Percentiles rank a stretch among this genome's conserved stretches.
Conservation (phyloP, 2,797 vertebrate species). For the Emys orbicularis region DNA sequence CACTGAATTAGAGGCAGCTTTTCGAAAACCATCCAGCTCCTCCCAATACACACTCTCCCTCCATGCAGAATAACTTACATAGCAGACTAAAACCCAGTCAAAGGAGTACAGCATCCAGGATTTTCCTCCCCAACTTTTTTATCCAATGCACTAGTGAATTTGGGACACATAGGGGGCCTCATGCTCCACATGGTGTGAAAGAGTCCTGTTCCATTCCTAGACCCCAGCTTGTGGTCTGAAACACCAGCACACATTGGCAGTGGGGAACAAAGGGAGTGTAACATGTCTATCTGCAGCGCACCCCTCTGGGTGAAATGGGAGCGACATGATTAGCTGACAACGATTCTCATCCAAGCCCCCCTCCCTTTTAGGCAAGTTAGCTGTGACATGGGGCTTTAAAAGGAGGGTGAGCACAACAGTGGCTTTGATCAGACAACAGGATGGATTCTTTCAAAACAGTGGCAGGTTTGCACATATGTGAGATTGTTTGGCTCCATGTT, state of each 20-base stretch:
- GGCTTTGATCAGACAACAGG: not conserved
- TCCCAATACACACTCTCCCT: not conserved
- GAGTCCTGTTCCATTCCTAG: not conserved
- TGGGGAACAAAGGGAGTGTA: not conserved
- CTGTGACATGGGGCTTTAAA: not conserved
- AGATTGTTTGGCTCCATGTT: constrained; percentile 1
- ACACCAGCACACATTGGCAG: not conserved
- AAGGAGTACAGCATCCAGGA: not conserved
- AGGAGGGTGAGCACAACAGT: not conserved
- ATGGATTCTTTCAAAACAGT: constrained; percentile 12
- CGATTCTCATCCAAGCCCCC: not conserved
- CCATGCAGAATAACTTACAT: not conserved
- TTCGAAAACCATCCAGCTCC: not conserved
- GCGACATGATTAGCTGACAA: not conserved
- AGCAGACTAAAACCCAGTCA: not conserved
- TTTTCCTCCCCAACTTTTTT: not conserved
- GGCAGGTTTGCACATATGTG: not conserved
- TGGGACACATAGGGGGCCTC: not conserved
- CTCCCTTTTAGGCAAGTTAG: not conserved
- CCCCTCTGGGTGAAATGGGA: not conserved
- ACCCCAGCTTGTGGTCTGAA: not conserved
- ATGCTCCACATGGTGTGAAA: not conserved
- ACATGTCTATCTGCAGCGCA: not conserved
- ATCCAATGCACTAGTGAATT: not conserved
- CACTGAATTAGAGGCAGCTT: not conserved